Evolutionary conservation across 2,888 invertebrate genomes (phyloP).

Genomic region (Athalia cordata): DNA sequence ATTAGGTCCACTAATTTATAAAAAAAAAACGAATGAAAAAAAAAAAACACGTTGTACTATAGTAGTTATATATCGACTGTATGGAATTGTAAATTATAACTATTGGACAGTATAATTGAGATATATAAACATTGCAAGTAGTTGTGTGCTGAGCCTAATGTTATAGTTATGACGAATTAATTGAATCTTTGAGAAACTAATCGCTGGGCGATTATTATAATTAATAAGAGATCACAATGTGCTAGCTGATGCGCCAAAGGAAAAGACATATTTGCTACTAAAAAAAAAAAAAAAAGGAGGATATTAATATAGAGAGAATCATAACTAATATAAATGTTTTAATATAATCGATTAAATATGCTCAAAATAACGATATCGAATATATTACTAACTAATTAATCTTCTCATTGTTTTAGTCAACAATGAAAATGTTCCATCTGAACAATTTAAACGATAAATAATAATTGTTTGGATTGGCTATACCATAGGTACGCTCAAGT

Average conservation of each 20-base stretch:
- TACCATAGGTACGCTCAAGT: slow-evolving; percentile 25
- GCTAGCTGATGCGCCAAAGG: slow-evolving; percentile 53
- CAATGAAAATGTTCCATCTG: not conserved
- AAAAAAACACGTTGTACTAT: slow-evolving; percentile 1
- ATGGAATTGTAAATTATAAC: slow-evolving; percentile 25
- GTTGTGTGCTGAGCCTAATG: slow-evolving; percentile 57
- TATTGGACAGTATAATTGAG: slow-evolving; percentile 17
- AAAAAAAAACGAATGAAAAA: slow-evolving; percentile 5
- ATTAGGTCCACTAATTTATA: slow-evolving; percentile 19
- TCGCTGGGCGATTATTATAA: slow-evolving; percentile 55
- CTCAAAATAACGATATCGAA: slow-evolving; percentile 33
- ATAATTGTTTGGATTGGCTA: slow-evolving; percentile 10
- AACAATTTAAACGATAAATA: slow-evolving; percentile 4
- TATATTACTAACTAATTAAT: not conserved
- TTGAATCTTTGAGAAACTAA: slow-evolving; percentile 40
- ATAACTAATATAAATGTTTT: not conserved
- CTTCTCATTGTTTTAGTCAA: slow-evolving; percentile 21
- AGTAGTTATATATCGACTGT: slow-evolving; percentile 34
- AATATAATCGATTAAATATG: slow-evolving; percentile 23
- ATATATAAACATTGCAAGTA: slow-evolving; percentile 51
- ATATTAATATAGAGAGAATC: slow-evolving; percentile 19
- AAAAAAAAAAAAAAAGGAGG: slow-evolving; percentile 5
- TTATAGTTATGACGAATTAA: slow-evolving; percentile 38
- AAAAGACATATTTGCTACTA: slow-evolving; percentile 52
- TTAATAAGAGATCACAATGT: slow-evolving; percentile 37